A percentile compares a stretch with the other conserved stretches of the same genome.
phyloP scores from a whole-genome alignment of 1,140 invertebrate species.

The Scylla paramamosain region DNA sequence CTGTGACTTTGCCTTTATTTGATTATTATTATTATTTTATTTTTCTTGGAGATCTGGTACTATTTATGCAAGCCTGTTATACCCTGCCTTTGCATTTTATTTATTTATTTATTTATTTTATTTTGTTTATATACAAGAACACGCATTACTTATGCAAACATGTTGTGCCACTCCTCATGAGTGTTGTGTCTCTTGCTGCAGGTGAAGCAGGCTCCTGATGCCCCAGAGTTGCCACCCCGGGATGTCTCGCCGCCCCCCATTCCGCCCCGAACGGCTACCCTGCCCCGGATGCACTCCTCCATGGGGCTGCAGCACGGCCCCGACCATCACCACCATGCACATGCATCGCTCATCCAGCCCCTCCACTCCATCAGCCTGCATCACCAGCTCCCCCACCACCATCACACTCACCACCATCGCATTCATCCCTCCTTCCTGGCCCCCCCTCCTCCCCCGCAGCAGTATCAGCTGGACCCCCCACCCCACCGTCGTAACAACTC shows the following conservation, averaged over 20 bases:
- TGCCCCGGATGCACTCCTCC: slow-evolving; percentile 81
- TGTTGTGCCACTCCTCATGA: background rate
- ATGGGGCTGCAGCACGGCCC: slow-evolving; percentile 50
- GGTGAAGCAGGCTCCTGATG: slow-evolving; percentile 84
- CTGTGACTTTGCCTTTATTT: no score
- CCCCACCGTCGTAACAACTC: slow-evolving; percentile 73
- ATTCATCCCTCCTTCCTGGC: slow-evolving; percentile 35
- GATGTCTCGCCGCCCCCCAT: slow-evolving; percentile 84
- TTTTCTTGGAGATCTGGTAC: no score
- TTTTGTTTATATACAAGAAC: no score
- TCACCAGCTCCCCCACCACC: slow-evolving; percentile 53
- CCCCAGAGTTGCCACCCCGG: slow-evolving; percentile 83
- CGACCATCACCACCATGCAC: slow-evolving; percentile 58
- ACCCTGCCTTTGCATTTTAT: no score
- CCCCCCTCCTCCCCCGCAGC: slow-evolving; percentile 63
- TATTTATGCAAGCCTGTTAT: no score
- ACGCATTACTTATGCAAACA: no score
- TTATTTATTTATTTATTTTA: no score
- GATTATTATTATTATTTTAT: no score
- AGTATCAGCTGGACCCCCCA: slow-evolving; percentile 72
- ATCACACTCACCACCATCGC: slow-evolving; percentile 44
- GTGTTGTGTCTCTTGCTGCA: slow-evolving; percentile 76
- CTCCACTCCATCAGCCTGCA: slow-evolving; percentile 36
- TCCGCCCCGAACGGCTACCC: slow-evolving; percentile 82
- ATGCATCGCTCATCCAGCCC: slow-evolving; percentile 4